Base-by-base conservation (phyloP, 2,888 invertebrate species). In the Mimumesa dahlbomi region DNA sequence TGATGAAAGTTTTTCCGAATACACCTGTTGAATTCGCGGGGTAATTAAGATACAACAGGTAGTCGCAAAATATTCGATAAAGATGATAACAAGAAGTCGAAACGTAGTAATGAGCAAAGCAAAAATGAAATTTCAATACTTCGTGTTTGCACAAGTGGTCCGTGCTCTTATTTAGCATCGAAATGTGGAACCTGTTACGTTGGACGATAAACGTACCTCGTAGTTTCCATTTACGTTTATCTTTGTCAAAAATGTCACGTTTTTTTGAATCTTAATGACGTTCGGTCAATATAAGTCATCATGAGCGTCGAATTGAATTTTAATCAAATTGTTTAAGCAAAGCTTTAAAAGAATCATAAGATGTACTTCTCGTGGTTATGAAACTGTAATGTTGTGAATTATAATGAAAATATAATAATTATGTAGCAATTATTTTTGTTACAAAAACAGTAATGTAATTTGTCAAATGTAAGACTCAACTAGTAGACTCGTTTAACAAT, bases 71-170 rank as follows among this genome's bases (percentile, higher is more conserved):
- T 43, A 42, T 2, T 13, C 34, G 7, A 25, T 49, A 19, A 46
- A 7, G 7, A 1, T 25, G 31, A 46, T 34, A 29, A 56, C 25
- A 25, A 22, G 42, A 43, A 3, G 18, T 4, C 38, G 21, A 38
- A 34, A 43, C 16, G 49, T n/a, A n/a, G n/a, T n/a, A 13, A 58
- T 45, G 18, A 43, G 54, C 40, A 53, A 58, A 64, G 18, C 42
- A 43, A 50, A 25, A 54, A 56, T 65, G 53, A 56, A 58, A 53
- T 45, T 75, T 53, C 19, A 40, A 46, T 43, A n/a, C 5, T 14
- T n/a, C 22, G 45, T 71, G 21, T 79, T 76, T 78, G 18, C 14
- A 63, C 67, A 79, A 66, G 61, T 79, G 70, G 34, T n/a, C n/a
- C 11, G 13, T 40, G 22, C 14, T n/a, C 59, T 22, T 31, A 38